These are phyloP conservation scores for Stictonetta naevosa DNA, from an alignment of 2,113 vertebrate genomes.

Conservation along the genomic window DNA sequence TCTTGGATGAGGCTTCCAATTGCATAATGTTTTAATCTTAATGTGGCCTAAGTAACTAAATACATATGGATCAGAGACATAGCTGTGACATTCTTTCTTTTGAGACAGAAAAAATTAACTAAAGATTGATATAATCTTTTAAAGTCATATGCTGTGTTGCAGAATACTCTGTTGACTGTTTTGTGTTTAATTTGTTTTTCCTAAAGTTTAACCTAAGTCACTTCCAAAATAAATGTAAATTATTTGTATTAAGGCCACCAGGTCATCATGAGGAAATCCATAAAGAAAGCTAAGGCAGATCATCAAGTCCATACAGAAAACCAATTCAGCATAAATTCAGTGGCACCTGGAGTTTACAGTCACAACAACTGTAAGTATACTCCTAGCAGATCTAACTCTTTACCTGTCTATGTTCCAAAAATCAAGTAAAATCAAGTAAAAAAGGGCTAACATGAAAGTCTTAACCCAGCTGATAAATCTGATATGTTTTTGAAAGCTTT, in stretches of 20 bases:
- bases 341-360: neutral
- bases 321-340: neutral
- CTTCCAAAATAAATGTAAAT: slow-evolving; percentile 8
- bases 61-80: neutral
- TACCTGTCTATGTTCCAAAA: neutral
- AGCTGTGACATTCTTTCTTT: neutral
- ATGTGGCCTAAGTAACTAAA: neutral
- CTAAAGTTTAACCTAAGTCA: neutral
- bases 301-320: neutral
- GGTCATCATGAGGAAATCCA: neutral
- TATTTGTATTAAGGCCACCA: neutral
- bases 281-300: neutral
- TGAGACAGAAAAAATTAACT: neutral
- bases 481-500: neutral
- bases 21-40: neutral
- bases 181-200: neutral
- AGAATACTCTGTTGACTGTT: neutral
- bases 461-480: neutral
- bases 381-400: neutral
- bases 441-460: neutral
- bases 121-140: neutral
- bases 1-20: neutral
- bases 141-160: neutral
- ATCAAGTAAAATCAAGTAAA: neutral
- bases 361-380: neutral